A percentile compares a stretch with the other conserved stretches of the same genome.
phyloP scores from a whole-genome alignment of 64 coral and sea anemone species.

The Dendrophyllia cribrosa region DNA sequence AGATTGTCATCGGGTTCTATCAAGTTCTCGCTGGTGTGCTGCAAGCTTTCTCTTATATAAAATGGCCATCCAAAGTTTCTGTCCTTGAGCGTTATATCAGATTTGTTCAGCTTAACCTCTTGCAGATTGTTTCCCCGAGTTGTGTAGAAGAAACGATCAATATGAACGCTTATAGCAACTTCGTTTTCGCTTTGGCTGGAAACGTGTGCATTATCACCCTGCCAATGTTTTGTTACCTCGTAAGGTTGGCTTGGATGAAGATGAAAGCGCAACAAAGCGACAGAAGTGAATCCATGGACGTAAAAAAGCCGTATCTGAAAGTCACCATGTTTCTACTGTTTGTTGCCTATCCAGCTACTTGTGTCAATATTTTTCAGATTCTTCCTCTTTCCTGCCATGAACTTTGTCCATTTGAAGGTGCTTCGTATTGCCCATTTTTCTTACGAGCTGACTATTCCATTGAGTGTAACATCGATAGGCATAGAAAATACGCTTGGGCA shows the following conservation, averaged over 20 bases:
- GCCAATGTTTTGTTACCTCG: conserved; percentile 2
- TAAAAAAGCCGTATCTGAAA: not conserved
- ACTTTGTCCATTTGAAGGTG: not conserved
- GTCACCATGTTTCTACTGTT: conserved; percentile 12
- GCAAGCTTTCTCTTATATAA: not conserved
- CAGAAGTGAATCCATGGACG: not conserved
- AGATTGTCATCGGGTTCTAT: too few relatives aligned
- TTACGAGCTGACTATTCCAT: conserved; percentile 27
- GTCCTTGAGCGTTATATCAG: conserved; percentile 12
- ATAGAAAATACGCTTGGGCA: not conserved
- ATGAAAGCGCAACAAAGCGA: not conserved
- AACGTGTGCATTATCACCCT: not conserved
- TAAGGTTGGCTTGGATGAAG: not conserved
- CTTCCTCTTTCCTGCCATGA: conserved; percentile 44
- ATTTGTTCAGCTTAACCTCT: conserved; percentile 31
- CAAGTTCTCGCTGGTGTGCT: too few relatives aligned
- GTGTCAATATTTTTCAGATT: conserved; percentile 14
- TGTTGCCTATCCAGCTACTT: conserved; percentile 37
- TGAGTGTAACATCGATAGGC: not conserved
- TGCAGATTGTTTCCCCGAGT: conserved; percentile 7
- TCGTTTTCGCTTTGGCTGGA: not conserved
- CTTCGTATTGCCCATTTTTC: not conserved
- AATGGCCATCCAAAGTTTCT: not conserved
- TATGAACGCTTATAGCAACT: conserved; percentile 28
- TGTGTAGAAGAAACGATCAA: not conserved